Conservation (phyloP, 2,113 vertebrate genomes). For the Chamaea fasciata region DNA sequence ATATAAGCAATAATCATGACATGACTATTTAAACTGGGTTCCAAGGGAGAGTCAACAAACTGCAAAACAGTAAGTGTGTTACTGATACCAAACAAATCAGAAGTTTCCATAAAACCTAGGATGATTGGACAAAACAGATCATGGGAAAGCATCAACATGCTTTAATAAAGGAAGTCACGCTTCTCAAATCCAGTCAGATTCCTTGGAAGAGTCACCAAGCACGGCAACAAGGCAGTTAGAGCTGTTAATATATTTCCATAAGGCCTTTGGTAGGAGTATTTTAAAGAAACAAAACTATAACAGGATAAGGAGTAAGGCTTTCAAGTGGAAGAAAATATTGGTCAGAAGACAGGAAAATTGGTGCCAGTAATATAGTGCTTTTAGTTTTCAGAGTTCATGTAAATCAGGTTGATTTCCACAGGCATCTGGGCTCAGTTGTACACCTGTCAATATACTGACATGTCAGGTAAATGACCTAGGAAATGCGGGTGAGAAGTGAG, state of each 20-base stretch:
- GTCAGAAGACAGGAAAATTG: not conserved
- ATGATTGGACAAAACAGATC: not conserved
- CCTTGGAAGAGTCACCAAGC: not conserved
- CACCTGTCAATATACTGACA: not conserved
- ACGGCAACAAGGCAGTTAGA: not conserved
- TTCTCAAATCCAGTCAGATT: not conserved
- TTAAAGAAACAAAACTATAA: not conserved
- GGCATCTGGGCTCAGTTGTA: not conserved
- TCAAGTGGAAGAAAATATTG: not conserved
- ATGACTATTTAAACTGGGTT: not conserved
- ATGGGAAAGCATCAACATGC: not conserved
- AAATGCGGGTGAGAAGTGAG: not conserved
- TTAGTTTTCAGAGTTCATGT: not conserved
- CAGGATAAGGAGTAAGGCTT: not conserved
- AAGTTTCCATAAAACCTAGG: not conserved
- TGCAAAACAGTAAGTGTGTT: not conserved
- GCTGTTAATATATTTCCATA: not conserved
- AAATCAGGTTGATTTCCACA: not conserved
- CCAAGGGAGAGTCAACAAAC: not conserved
- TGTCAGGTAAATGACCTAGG: not conserved
- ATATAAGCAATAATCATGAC: not conserved
- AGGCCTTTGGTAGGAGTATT: not conserved
- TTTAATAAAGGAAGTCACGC: not conserved
- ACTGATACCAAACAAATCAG: not conserved
- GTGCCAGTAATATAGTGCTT: not conserved